These are phyloP conservation scores for Sarcoramphus papa DNA, from an alignment of 2,797 vertebrate species.

Conservation along the genomic window DNA sequence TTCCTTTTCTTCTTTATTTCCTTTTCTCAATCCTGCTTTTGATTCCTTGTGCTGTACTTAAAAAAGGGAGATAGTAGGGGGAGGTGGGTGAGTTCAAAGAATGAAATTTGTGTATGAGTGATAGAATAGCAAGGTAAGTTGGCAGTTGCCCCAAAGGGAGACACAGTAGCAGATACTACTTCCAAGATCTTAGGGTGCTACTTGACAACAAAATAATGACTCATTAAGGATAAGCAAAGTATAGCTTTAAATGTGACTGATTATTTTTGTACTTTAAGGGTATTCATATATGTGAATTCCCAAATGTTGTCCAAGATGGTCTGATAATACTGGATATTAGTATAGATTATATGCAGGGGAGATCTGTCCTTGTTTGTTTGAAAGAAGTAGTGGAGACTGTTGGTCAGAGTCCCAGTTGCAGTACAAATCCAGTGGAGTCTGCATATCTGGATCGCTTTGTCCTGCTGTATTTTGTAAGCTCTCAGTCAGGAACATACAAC, in stretches of 20 bases:
- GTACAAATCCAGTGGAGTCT: background rate
- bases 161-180: background rate
- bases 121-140: background rate
- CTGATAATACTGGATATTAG: background rate
- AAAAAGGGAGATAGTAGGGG: background rate
- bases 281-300: background rate
- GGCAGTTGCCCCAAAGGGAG: background rate
- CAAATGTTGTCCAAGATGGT: background rate
- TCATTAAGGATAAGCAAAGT: background rate
- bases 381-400: background rate
- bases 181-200: background rate
- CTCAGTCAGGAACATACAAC: background rate
- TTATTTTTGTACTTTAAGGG: background rate
- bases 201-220: background rate
- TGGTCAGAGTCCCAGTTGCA: background rate
- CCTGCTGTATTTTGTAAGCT: background rate
- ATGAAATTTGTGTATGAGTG: background rate
- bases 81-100: background rate
- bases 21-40: background rate
- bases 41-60: background rate
- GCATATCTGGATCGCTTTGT: background rate
- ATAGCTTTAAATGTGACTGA: background rate
- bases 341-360: background rate
- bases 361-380: background rate
- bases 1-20: background rate